Conservation (phyloP, 1,140 invertebrate genomes). For the Magallana ariakensis region DNA sequence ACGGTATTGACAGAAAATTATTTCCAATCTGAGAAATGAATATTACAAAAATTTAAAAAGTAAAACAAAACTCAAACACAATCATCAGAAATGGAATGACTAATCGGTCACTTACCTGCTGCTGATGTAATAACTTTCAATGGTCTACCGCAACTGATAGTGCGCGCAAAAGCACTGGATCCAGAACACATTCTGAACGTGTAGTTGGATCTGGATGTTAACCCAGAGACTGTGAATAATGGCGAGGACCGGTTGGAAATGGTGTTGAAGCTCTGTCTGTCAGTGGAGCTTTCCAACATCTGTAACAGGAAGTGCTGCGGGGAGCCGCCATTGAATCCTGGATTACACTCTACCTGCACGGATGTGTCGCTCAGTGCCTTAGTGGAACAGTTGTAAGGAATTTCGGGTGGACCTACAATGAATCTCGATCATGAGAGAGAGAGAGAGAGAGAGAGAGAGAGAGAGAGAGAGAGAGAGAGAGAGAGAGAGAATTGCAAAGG, state of each 20-base stretch:
- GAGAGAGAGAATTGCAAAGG: neutral
- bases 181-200: constrained; percentile 60
- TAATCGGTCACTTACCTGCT: neutral
- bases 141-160: constrained; percentile 47
- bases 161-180: constrained; percentile 50
- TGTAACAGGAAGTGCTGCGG: constrained; percentile 60
- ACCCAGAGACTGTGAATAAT: constrained; percentile 38
- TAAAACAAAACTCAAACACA: too few species aligned
- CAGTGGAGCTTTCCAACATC: neutral
- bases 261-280: constrained; percentile 22
- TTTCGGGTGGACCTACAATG: constrained; percentile 61
- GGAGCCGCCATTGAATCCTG: constrained; percentile 64
- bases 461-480: neutral
- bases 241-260: constrained; percentile 40
- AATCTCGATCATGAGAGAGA: neutral
- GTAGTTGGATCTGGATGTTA: constrained; percentile 46
- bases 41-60: too few species aligned
- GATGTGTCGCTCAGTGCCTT: neutral
- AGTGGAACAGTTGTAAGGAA: constrained; percentile 55
- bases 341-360: constrained; percentile 47
- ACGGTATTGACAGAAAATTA: too few species aligned
- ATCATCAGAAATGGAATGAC: too few species aligned
- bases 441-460: constrained; percentile 7
- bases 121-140: constrained; percentile 25
- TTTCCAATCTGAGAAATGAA: too few species aligned